Evolutionary conservation across 2,888 invertebrate genomes (phyloP).

Genomic region (Tetragonula carbonaria): DNA sequence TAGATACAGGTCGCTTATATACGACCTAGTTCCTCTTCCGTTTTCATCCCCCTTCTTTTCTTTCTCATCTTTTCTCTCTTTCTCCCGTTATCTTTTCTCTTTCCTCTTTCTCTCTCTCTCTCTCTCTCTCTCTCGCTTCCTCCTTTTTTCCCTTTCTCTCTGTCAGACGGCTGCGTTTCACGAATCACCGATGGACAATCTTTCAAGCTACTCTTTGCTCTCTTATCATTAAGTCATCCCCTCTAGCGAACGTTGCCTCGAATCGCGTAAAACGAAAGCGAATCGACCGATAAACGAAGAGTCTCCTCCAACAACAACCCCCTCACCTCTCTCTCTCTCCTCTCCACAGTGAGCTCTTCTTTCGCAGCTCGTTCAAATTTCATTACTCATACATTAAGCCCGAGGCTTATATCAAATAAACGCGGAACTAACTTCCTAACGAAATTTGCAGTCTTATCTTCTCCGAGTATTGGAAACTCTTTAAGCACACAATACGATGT

Average conservation of each 20-base stretch:
- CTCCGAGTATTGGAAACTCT: constrained; percentile 37
- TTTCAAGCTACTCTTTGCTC: not conserved
- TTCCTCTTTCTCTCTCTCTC: not conserved
- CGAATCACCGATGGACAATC: constrained; percentile 49
- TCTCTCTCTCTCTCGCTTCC: not conserved
- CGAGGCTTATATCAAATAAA: constrained; percentile 23
- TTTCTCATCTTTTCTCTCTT: constrained; percentile 7
- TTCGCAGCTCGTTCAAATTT: constrained; percentile 23
- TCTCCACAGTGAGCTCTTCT: not conserved
- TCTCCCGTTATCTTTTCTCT: not conserved
- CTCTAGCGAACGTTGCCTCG: not conserved
- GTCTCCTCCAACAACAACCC: no score
- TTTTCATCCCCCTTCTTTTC: constrained; percentile 28
- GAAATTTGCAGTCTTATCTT: constrained; percentile 51
- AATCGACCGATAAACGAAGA: not conserved
- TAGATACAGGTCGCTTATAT: constrained; percentile 62
- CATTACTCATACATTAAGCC: constrained; percentile 22
- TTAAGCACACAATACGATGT: constrained; percentile 34
- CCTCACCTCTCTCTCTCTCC: no score
- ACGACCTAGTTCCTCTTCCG: constrained; percentile 53
- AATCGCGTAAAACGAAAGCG: not conserved
- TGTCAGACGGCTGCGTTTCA: constrained; percentile 27
- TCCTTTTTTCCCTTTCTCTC: not conserved
- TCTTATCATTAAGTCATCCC: not conserved
- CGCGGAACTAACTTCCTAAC: constrained; percentile 26